A percentile compares a stretch with the other conserved stretches of the same genome.
phyloP scores from a whole-genome alignment of 2,797 vertebrate genomes.

The Prionace glauca region DNA sequence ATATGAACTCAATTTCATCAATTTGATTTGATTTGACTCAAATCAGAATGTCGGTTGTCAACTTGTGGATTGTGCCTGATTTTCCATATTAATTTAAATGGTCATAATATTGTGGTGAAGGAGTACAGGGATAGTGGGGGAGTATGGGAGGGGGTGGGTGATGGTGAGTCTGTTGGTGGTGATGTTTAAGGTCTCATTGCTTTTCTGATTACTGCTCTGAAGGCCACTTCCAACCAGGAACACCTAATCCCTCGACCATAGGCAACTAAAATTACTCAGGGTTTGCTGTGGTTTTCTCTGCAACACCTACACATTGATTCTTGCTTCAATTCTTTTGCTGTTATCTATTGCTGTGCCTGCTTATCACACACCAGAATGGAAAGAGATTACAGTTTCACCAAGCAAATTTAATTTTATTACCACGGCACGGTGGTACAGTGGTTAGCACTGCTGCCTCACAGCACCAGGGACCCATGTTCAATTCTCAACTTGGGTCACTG shows the following conservation, averaged over 20 bases:
- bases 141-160: too few species aligned
- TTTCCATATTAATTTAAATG: neutral
- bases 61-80: neutral
- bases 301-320: neutral
- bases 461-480: too few species aligned
- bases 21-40: too few species aligned
- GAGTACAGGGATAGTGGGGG: too few species aligned
- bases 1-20: too few species aligned
- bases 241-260: neutral
- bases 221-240: neutral
- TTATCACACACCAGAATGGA: neutral
- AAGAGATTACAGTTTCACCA: neutral
- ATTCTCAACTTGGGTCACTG: too few species aligned
- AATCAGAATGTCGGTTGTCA: too few species aligned
- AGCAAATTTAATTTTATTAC: neutral
- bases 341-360: neutral
- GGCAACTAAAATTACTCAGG: neutral
- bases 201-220: neutral
- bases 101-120: too few species aligned
- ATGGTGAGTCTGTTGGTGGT: neutral
- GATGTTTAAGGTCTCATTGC: neutral
- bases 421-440: too few species aligned
- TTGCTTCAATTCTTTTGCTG: neutral
- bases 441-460: too few species aligned
- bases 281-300: neutral